phyloP scores from a whole-genome alignment of 2,888 invertebrate genomes.

The Hemistola chrysoprasaria region DNA sequence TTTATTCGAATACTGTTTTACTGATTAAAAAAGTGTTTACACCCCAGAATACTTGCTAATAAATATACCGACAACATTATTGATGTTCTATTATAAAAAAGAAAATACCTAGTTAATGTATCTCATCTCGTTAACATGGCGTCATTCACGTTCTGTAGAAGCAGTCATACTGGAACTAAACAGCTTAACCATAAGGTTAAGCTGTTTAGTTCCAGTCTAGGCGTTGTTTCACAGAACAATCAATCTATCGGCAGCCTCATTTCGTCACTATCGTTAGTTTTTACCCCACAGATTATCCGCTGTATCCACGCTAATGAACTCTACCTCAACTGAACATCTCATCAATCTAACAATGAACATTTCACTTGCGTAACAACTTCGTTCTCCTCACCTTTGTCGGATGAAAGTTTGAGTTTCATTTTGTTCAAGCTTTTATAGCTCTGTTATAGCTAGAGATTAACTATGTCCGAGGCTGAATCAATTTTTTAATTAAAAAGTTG shows the following conservation, averaged over 20 bases:
- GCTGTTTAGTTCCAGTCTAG: conserved; percentile 29
- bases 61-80: too few species aligned
- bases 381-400: conserved; percentile 1
- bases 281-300: conserved; percentile 25
- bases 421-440: conserved; percentile 8
- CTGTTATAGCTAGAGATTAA: conserved; percentile 2
- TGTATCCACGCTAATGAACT: conserved; percentile 13
- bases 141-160: conserved; percentile 27
- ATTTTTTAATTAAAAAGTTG: conserved; percentile 12
- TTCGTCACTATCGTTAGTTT: conserved; percentile 32
- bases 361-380: conserved; percentile 6
- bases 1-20: too few species aligned
- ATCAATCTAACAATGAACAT: conserved; percentile 13
- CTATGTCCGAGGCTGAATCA: background rate
- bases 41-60: too few species aligned
- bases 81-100: conserved; percentile 2
- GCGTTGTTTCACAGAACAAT: conserved; percentile 31
- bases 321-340: conserved; percentile 12
- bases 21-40: too few species aligned
- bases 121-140: conserved; percentile 13
- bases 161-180: too few species aligned
- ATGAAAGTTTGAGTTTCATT: conserved; percentile 12
- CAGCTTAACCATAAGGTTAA: too few species aligned
- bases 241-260: conserved; percentile 42
- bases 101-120: conserved; percentile 13